phyloP scores from a whole-genome alignment of 2,113 vertebrate genomes.

The Erinaceus europaeus region DNA sequence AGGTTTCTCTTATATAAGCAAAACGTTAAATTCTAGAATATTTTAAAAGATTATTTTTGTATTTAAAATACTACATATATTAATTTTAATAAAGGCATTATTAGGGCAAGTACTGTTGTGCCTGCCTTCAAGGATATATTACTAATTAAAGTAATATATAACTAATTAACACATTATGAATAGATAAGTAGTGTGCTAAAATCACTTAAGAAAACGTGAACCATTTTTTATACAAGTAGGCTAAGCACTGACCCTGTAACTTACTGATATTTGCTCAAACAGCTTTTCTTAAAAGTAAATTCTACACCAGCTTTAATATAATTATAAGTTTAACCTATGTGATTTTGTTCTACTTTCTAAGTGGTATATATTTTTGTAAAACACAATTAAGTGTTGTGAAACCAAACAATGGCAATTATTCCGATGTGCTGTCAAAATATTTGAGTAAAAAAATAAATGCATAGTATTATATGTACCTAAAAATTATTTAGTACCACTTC shows the following conservation, averaged over 20 bases:
- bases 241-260: background rate
- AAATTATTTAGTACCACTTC: background rate
- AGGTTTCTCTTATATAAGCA: background rate
- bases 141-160: slow-evolving; percentile 46
- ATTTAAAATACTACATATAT: background rate
- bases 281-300: background rate
- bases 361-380: background rate
- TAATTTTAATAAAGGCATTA: slow-evolving; percentile 35
- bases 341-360: background rate
- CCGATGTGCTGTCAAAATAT: background rate
- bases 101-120: background rate
- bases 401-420: background rate
- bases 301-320: background rate
- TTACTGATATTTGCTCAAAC: background rate
- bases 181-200: background rate
- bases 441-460: background rate
- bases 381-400: background rate
- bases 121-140: background rate
- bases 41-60: slow-evolving; percentile 4
- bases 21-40: slow-evolving; percentile 17
- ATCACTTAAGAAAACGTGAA: slow-evolving; percentile 17
- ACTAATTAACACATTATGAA: background rate
- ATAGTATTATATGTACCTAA: background rate
- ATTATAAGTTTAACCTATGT: background rate
- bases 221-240: background rate